These are phyloP conservation scores for Pollenia angustigena DNA, from an alignment of 2,888 invertebrate genomes.

Conservation along the genomic window DNA sequence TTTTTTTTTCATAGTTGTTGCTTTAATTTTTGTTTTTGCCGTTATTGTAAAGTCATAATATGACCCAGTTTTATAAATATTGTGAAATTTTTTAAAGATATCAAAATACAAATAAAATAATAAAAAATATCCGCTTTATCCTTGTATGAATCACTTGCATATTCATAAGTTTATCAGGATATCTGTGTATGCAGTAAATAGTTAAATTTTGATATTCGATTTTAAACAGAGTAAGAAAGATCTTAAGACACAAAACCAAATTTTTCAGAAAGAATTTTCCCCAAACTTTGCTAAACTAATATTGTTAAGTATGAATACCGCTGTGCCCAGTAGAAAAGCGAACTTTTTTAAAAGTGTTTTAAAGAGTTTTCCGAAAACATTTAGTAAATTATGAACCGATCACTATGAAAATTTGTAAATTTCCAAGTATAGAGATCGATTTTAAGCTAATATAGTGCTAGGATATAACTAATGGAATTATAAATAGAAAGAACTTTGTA, in stretches of 20 bases:
- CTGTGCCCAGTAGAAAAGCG: no score
- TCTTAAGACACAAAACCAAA: background rate
- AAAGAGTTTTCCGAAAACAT: no score
- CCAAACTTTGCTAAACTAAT: no score
- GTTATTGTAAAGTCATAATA: constrained; percentile 45
- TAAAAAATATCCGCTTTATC: constrained; percentile 40
- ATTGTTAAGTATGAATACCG: no score
- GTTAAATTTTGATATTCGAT: background rate
- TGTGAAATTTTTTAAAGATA: constrained; percentile 42
- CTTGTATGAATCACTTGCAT: constrained; percentile 34
- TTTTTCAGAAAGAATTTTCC: no score
- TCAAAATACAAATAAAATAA: constrained; percentile 36
- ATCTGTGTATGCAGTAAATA: constrained; percentile 21
- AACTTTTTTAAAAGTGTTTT: no score
- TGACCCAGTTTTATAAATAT: constrained; percentile 68
- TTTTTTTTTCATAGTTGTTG: constrained; percentile 31
- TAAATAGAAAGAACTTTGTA: no score
- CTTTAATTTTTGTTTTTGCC: constrained; percentile 23
- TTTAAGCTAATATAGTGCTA: no score
- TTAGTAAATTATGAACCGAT: no score
- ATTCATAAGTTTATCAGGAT: constrained; percentile 49
- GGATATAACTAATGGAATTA: no score
- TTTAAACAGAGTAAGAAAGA: background rate
- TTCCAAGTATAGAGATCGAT: no score
- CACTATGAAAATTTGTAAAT: no score